Evolutionary conservation across 2,888 invertebrate genomes (phyloP), one percentile per base, ranked within the genome.

Genomic region (Seira ritae): DNA sequence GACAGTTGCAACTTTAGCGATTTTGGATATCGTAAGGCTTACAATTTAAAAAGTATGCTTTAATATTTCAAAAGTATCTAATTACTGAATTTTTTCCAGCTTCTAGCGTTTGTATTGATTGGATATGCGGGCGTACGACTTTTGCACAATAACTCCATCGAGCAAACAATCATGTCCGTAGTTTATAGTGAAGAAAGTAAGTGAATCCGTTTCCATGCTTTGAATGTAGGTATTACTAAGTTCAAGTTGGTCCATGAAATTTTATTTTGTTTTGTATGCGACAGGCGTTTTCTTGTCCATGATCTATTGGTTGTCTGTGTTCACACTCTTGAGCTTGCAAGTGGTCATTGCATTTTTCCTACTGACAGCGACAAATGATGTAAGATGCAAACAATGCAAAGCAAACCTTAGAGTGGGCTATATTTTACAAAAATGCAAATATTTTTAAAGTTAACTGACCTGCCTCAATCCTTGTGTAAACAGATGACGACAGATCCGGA

Each of bases 401-500:
- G 87, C 75, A 8, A 73, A 67, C 20, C 19, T 55, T 70, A 46
- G 15, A 46, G 22, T 19, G 46, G 1, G 42, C 8, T 46, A 19
- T 46, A 10, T 67, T 31, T 15, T 17, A n/a, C 31, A 20, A 37
- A 12, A 10, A 37, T 42, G n/a, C 19, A 15, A 10, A 10, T 70
- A 37, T 42, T 73, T 4, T 6, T 10, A 70, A 31, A 22, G 50
- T 17, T 68, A 69, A 22, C 50, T 31, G 6, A 67, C 1, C 19
- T 46, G 22, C 17, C 37, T 37, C 22, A 1, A 42, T 60, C 23
- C 20, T 12, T 23, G 42, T 15, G 0, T 67, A 0, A 67, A 15
- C 42, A 88, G 88, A 87, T 88, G 88, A 87, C 88, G 0, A 85
- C 83, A 8, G 88, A 88, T 70, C 87, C 87, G 0, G 88, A 87